phyloP scores from a whole-genome alignment of 2,888 invertebrate species.

The Palloptera scutellata region DNA sequence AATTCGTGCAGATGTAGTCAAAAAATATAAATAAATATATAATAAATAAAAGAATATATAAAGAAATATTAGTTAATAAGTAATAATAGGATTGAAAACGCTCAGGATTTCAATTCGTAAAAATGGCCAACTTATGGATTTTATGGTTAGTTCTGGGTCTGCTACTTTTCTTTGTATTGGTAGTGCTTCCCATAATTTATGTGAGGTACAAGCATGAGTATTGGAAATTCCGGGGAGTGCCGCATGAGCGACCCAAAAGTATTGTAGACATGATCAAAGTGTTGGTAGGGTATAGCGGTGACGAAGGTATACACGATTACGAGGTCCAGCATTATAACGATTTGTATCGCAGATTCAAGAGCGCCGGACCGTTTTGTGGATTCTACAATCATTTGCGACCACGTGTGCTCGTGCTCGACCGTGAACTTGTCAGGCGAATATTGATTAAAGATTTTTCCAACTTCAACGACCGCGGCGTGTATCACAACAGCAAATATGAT shows the following conservation, averaged over 20 bases:
- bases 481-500: constrained; percentile 59
- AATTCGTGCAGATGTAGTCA: too few species aligned
- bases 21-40: neutral
- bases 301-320: constrained; percentile 33
- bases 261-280: constrained; percentile 48
- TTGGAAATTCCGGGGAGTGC: constrained; percentile 54
- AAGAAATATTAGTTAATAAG: neutral
- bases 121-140: constrained; percentile 49
- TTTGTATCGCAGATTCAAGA: constrained; percentile 55
- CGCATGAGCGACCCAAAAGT: constrained; percentile 53
- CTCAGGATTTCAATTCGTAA: too few species aligned
- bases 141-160: constrained; percentile 51
- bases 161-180: constrained; percentile 45
- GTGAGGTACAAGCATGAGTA: constrained; percentile 54
- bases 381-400: constrained; percentile 56
- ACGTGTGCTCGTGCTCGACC: constrained; percentile 53
- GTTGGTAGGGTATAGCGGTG: constrained; percentile 37
- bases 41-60: neutral
- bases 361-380: constrained; percentile 56
- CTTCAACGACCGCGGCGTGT: constrained; percentile 61
- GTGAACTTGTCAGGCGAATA: constrained; percentile 57
- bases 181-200: constrained; percentile 43
- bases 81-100: neutral
- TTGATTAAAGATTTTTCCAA: constrained; percentile 61
- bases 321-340: constrained; percentile 47